A percentile compares a stretch with the other conserved stretches of the same genome.
Evolutionary conservation across 2,113 vertebrate species (phyloP).

Genomic region (Gadus chalcogrammus): DNA sequence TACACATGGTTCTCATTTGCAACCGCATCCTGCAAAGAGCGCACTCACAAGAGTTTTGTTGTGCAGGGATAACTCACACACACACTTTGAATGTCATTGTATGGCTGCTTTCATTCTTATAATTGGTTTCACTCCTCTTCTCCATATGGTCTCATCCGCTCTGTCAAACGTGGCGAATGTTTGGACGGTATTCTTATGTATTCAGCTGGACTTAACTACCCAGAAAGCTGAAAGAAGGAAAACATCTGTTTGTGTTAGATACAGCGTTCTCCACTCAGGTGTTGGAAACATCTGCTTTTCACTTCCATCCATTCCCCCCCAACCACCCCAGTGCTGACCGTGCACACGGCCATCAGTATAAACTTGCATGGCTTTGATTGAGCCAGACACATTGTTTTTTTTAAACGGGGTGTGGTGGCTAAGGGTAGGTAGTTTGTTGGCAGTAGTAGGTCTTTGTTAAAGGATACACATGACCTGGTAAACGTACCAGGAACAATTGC

Average conservation of each 20-base stretch:
- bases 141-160: too few species aligned
- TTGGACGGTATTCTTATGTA: too few species aligned
- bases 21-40: constrained; percentile 41
- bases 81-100: too few species aligned
- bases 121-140: too few species aligned
- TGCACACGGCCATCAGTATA: constrained; percentile 25
- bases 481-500: constrained; percentile 50
- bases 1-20: constrained; percentile 62
- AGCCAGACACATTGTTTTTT: constrained; percentile 32
- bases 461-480: constrained; percentile 14
- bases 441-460: constrained; percentile 1
- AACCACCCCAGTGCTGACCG: constrained; percentile 26
- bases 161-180: too few species aligned
- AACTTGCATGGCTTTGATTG: constrained; percentile 18
- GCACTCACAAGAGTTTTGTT: constrained; percentile 23
- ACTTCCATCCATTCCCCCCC: constrained; percentile 2
- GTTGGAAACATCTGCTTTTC: constrained; percentile 22
- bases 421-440: constrained; percentile 34
- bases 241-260: too few species aligned
- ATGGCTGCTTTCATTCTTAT: too few species aligned
- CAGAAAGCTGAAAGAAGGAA: too few species aligned
- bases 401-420: background rate
- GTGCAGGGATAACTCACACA: background rate
- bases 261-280: constrained; percentile 17
- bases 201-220: too few species aligned